A percentile compares a stretch with the other conserved stretches of the same genome.
phyloP scores from a whole-genome alignment of 53 echinoderm and acorn worm genomes.

The Crossaster papposus region DNA sequence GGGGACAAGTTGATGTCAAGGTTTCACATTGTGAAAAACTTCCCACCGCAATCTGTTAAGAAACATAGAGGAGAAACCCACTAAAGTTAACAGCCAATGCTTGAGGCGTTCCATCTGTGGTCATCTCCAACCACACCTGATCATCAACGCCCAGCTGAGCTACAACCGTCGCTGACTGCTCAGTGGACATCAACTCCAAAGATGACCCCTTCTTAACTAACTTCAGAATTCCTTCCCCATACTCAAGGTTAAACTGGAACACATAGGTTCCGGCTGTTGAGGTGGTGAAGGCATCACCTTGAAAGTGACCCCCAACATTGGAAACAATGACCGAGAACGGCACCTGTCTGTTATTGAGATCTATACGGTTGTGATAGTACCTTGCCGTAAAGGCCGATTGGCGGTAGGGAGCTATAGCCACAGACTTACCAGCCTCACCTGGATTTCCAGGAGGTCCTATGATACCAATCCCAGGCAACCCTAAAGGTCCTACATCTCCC shows the following conservation, averaged over 20 bases:
- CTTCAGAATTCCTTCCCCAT: constrained; percentile 35
- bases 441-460: constrained; percentile 37
- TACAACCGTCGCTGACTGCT: constrained; percentile 25
- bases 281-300: constrained; percentile 4
- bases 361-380: constrained; percentile 34
- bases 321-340: constrained; percentile 24
- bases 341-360: constrained; percentile 18
- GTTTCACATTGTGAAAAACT: not conserved
- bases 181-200: constrained; percentile 23
- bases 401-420: constrained; percentile 37
- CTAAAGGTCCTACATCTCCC: constrained; percentile 29
- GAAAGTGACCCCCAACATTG: constrained; percentile 52
- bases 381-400: constrained; percentile 44
- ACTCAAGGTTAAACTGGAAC: constrained; percentile 49
- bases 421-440: constrained; percentile 42
- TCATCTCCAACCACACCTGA: constrained; percentile 52
- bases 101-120: constrained; percentile 29
- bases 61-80: constrained; percentile 52
- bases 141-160: constrained; percentile 45
- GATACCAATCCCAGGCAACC: constrained; percentile 48
- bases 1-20: too few species aligned
- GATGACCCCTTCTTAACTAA: constrained; percentile 25
- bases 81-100: constrained; percentile 46
- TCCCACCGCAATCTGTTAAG: not conserved
- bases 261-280: constrained; percentile 39